Evolutionary conservation across 1,140 invertebrate species (phyloP).

Genomic region (Planococcus citri): DNA sequence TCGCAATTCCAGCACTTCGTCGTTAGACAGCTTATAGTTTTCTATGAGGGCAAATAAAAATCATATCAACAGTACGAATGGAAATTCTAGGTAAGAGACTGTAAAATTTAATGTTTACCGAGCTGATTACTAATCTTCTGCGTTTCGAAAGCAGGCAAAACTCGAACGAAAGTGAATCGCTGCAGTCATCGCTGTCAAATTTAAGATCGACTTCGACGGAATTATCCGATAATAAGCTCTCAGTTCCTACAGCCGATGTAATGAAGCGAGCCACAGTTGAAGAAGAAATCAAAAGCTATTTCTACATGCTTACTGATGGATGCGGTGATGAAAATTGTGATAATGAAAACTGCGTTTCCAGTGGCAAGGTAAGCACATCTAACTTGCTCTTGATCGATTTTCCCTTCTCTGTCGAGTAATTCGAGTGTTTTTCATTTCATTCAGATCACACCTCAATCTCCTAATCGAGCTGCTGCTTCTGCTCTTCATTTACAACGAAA

Average conservation of each 20-base stretch:
- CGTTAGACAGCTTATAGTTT: too few species aligned
- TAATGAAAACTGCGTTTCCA: slow-evolving; percentile 79
- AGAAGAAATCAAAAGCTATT: slow-evolving; percentile 81
- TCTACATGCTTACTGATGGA: slow-evolving; percentile 79
- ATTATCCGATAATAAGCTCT: too few species aligned
- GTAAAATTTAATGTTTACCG: too few species aligned
- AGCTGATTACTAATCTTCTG: too few species aligned
- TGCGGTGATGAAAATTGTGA: slow-evolving; percentile 73
- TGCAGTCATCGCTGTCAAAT: too few species aligned
- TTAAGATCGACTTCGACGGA: too few species aligned
- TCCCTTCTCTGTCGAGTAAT: too few species aligned
- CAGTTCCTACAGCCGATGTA: neutral
- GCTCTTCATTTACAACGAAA: slow-evolving; percentile 74
- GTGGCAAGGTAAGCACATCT: slow-evolving; percentile 65
- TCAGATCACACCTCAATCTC: slow-evolving; percentile 47
- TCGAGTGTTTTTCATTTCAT: too few species aligned
- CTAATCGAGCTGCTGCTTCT: slow-evolving; percentile 76
- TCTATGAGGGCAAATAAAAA: neutral
- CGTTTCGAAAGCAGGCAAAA: too few species aligned
- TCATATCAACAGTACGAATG: neutral
- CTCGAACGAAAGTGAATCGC: too few species aligned
- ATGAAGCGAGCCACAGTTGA: slow-evolving; percentile 80
- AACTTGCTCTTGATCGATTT: neutral
- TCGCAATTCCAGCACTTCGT: too few species aligned
- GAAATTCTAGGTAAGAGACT: neutral